Base-by-base conservation (phyloP, 2,797 vertebrate species). In the Pangasius sanitwongsei region DNA sequence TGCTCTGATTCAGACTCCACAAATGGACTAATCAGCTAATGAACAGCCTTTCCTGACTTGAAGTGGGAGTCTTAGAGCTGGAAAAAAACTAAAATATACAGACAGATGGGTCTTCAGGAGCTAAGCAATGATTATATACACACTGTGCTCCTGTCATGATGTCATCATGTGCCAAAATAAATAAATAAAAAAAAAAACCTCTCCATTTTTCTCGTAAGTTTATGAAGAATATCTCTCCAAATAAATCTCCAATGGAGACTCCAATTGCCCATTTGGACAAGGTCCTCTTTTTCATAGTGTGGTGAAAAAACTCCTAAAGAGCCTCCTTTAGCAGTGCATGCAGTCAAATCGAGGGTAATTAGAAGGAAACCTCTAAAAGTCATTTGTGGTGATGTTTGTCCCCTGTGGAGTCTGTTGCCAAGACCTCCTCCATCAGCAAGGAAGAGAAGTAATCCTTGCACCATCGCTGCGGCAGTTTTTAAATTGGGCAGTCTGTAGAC, bases 381-480 rank as follows among this genome's bases (percentile, higher is more conserved):
- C 83, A 72, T 85, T 86, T 44, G 82, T 7, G 13, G 82, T 50
- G 82, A 82, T 82, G 53, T 72, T 75, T 61, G 37, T 31, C 67
- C 84, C 53, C 84, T 13, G 31, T 59, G 84, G 84, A 70, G 84
- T 34, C 4, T 57, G 50, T 37, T 86, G 84, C 44, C 59, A n/a
- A 61, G 34, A 41, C 57, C 37, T 44, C 57, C 37, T 44, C 57
- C 37, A n/a, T 65, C 37, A 63, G 59, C 53, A 61, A 75, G 25
- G 50, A 59, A 59, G 23, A 86, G 34, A n/a, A 74, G 41, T 59
- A 74, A 75, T 86, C 13, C 69, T 61, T 4, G 20, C 20, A 18
- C 69, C 34, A 57, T 44, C 8, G 59, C 37, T 44, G 25, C 3
- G 0, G 44, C 9, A 12, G 6, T 41, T 37, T 57, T 59, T 74